Base-by-base conservation (phyloP, 2,888 invertebrate genomes). In the Agapostemon virescens region DNA sequence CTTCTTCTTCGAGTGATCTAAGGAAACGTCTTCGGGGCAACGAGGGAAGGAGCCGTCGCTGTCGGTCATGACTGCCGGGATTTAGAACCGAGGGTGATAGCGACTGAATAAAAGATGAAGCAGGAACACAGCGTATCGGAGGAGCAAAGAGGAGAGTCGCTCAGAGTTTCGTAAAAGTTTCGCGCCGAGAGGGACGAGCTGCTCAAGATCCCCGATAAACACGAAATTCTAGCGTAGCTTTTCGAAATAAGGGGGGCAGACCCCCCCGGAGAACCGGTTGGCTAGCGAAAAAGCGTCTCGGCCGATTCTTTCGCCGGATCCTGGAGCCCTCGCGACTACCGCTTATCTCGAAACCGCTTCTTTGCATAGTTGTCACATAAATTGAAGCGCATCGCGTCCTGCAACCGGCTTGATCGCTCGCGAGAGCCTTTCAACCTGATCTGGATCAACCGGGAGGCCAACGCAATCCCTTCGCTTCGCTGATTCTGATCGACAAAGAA, bases 31-130 rank as follows among this genome's bases (percentile, higher is more conserved):
- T 26, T 17, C 69, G 49, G 68, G 55, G n/a, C 58, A 63, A 38
- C 69, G 74, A 66, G 23, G n/a, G 33, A 36, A 42, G 33, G 42
- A 49, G 20, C 55, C 55, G 61, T 55, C 64, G 49, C 76, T 72
- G 81, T 75, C 77, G 80, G 58, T 64, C 78, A 74, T 67, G 71
- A 84, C 75, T 52, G 76, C 55, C 33, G 64, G 74, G 81, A 81
- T 66, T 86, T 84, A 72, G 78, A 77, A 80, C 85, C 79, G 77
- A 77, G 77, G 77, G 80, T 85, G 86, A 80, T 77, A 82, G 77
- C 83, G 82, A 33, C 66, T 82, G 82, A 82, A 82, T 82, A 82
- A 82, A 82, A 82, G 82, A 82, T 82, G 82, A 82, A 82, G 66
- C 69, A 69, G 66, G 15, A 72, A 58, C 33, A 36, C 26, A 49